Conservation (phyloP, 2,113 vertebrate genomes). For the Pterocles gutturalis region DNA sequence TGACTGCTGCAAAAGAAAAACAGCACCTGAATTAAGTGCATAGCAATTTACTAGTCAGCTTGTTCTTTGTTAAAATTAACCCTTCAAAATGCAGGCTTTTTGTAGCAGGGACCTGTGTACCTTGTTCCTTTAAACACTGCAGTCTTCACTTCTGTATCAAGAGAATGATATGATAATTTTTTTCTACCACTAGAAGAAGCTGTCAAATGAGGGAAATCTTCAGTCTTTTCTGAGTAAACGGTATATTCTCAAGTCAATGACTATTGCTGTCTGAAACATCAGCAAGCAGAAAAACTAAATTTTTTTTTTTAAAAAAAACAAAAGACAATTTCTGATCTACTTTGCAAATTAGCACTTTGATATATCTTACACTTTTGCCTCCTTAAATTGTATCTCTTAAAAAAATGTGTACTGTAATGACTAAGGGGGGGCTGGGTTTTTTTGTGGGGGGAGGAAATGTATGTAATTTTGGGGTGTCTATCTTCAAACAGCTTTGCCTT, state of each 20-base stretch:
- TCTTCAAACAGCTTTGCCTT: background rate
- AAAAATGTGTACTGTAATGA: background rate
- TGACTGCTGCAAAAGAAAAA: background rate
- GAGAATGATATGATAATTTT: background rate
- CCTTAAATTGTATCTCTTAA: background rate
- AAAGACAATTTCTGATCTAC: background rate
- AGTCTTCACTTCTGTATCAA: background rate
- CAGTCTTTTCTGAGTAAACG: background rate
- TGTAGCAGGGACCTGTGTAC: background rate
- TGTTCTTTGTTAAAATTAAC: background rate
- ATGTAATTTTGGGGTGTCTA: background rate
- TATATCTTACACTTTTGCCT: background rate
- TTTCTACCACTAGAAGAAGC: background rate
- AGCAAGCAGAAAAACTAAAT: background rate
- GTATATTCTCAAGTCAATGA: background rate
- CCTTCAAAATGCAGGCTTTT: background rate
- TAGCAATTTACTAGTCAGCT: background rate
- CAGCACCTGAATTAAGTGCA: background rate
- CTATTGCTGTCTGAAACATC: background rate
- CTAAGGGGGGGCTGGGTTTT: background rate
- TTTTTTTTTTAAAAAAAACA: background rate
- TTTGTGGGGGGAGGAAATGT: background rate
- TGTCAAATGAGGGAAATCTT: background rate
- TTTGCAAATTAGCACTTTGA: background rate
- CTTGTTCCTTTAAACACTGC: background rate